Base-by-base conservation (phyloP, 2,113 vertebrate species). In the Edolisoma coerulescens region DNA sequence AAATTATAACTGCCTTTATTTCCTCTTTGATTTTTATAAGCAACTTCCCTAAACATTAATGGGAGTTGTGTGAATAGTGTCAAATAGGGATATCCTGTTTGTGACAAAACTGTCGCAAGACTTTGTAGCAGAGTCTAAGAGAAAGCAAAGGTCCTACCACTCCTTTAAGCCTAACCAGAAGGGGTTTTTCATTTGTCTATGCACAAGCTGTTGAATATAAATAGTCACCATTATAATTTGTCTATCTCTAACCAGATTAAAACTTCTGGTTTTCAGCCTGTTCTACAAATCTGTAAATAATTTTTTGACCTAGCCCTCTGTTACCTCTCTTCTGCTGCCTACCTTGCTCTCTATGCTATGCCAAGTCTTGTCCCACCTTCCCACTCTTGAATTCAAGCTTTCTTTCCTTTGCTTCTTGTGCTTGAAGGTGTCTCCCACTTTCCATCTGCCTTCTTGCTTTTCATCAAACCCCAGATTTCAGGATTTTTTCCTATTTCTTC, bases 371-470 rank as follows among this genome's bases (percentile, higher is more conserved):
- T 90, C 67, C 80, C 13, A 1, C 44, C 82, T 93, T 94, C 87
- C 85, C 82, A 92, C 93, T 90, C 79, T 61, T 68, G 32, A 86
- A 59, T 90, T 93, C 39, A 41, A 84, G 39, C 39, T 75, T 93
- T 63, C 56, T 63, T 84, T 79, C 50, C 24, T 84, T 83, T 87
- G 42, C 33, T 79, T 64, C 63, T 94, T 63, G 26, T 77, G 41
- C 63, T 75, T 90, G 50, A 93, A 88, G 45, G 81, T 88, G 13
- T 96, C 88, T 93, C 95, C 91, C 79, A 94, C 95, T 81, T 96
- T 56, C 95, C 90, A 94, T 96, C 88, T 96, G 52, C 49, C 37
- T 59, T 57, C 5, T 89, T 84, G 87, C 74, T 45, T 80, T 90
- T 81, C 41, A 77, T 56, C 28, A 93, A 77, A 84, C 11, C 26